Conservation (phyloP, 2,113 vertebrate species). For the Istiophorus platypterus region DNA sequence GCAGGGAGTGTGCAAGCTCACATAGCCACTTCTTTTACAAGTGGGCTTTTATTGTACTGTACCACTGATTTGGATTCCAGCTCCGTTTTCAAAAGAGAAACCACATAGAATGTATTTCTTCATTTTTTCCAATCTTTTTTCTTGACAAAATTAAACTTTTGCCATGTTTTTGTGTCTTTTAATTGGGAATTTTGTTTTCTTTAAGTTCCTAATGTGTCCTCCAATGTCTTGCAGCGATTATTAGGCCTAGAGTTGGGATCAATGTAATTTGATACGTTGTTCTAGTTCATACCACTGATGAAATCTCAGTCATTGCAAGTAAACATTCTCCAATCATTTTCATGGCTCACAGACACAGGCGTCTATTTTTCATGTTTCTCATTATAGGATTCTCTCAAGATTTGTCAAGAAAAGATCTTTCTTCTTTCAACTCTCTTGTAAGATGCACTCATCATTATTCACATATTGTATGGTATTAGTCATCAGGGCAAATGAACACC, state of each 20-base stretch:
- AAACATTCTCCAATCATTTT: neutral
- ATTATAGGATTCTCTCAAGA: neutral
- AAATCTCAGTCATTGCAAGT: neutral
- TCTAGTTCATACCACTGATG: neutral
- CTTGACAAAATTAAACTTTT: neutral
- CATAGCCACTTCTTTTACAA: neutral
- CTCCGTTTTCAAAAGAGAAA: neutral
- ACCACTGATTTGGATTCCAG: neutral
- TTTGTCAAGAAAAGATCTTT: neutral
- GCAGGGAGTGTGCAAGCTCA: neutral
- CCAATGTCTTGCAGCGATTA: neutral
- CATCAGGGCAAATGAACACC: constrained; percentile 11
- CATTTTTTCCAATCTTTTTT: neutral
- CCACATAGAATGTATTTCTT: neutral
- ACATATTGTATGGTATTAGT: constrained; percentile 15
- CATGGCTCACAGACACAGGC: neutral
- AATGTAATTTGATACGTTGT: neutral
- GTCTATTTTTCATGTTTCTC: neutral
- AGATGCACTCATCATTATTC: neutral
- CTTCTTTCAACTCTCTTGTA: neutral
- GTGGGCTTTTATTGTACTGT: neutral
- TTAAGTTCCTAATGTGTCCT: neutral
- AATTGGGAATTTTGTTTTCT: neutral
- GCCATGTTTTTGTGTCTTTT: neutral
- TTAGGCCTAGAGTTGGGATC: neutral